Evolutionary conservation across 92 coral and sea anemone species (phyloP), one percentile per base, ranked within the genome.

Genomic region (Hydrozoanthus gracilis): DNA sequence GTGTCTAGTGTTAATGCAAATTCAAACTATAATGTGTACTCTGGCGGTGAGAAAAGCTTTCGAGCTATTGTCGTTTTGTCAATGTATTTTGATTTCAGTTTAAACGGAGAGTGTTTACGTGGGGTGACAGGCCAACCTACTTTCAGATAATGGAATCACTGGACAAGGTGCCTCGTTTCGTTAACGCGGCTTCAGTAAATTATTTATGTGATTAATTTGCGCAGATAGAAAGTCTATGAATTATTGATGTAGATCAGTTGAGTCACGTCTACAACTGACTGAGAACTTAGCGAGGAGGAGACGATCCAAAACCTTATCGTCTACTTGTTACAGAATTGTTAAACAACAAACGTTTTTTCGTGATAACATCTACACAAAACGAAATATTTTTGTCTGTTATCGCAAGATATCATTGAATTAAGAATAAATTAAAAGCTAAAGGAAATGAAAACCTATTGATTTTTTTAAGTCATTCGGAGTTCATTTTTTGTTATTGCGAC

Each of bases 1-100:
- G 72, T 46, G 83, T 78, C 83, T 78, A 44, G 71, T 54, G 54
- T 78, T 61, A 44, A 78, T 78, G 83, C 83, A 58, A 78, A 78
- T 78, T 78, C 55, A 61, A 78, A 78, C 71, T 54, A 60, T 58
- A 45, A 78, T 61, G 83, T 46, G 18, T 78, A 52, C 5, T 60
- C 14, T 46, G 71, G 66, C 71, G 55, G 51, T 64, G 72, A 39
- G 71, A 78, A 61, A 60, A 45, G 55, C 45, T 54, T 54, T 77
- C 14, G 68, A 77, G 68, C 44, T 49, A 72, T 72, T 72, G 35
- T 47, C 77, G 14, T 64, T 64, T 64, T 73, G 45, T 35, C 61
- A 76, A 12, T 51, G 64, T 76, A 12, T 50, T 50, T 50, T 51
- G 17, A 11, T 77, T 44, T 52, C 15, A 77, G 15, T 55, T 78